These are phyloP conservation scores for Macaca mulatta DNA, from an alignment of 2,113 vertebrate species.

Conservation along the genomic window DNA sequence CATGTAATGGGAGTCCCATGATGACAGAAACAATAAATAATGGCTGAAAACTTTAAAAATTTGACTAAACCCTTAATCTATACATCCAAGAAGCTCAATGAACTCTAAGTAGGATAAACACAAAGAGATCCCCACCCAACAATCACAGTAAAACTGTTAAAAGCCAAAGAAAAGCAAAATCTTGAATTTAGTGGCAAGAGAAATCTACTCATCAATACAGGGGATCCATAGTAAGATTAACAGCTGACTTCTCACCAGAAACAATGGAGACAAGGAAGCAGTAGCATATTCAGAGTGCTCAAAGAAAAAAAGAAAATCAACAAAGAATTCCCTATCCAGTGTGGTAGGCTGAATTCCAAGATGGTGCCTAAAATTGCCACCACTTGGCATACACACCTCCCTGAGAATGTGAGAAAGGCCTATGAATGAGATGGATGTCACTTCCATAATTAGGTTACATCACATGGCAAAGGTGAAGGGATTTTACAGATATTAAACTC, in stretches of 20 bases:
- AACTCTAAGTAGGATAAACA: conserved; percentile 35
- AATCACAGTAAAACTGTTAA: not conserved
- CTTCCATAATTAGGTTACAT: not conserved
- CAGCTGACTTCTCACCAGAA: not conserved
- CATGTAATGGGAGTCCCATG: not conserved
- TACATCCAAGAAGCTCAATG: not conserved
- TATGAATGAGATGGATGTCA: not conserved
- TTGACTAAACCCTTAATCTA: not conserved
- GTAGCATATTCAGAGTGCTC: not conserved
- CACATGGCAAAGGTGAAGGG: not conserved
- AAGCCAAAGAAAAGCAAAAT: not conserved
- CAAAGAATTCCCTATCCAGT: not conserved
- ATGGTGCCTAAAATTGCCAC: not conserved
- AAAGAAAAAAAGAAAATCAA: not conserved
- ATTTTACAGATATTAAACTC: not conserved
- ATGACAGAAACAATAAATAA: not conserved
- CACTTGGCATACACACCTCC: not conserved
- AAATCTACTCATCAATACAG: not conserved
- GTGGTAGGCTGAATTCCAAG: not conserved
- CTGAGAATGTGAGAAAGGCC: not conserved
- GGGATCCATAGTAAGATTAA: not conserved
- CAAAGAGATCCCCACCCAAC: not conserved
- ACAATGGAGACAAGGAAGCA: not conserved
- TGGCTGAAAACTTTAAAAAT: not conserved
- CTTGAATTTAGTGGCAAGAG: not conserved